Evolutionary conservation across 1,140 invertebrate genomes (phyloP).

Genomic region (Anastrepha obliqua): DNA sequence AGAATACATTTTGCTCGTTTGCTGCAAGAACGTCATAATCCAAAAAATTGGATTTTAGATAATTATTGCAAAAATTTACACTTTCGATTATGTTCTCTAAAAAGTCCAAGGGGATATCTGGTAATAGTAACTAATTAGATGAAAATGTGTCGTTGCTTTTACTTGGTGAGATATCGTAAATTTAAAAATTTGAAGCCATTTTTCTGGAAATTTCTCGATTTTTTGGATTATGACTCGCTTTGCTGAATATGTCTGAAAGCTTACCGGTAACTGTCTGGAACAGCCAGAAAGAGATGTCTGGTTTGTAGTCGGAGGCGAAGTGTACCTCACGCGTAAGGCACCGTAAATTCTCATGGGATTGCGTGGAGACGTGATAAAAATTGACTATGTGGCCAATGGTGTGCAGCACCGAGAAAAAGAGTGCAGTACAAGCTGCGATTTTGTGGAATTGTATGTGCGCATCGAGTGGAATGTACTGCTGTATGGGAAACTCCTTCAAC

Average conservation of each 20-base stretch:
- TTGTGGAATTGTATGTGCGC: conserved; percentile 99
- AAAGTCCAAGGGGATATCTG: no score
- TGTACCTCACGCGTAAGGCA: conserved; percentile 96
- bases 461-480: conserved; percentile 98
- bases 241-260: conserved; percentile 13
- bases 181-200: no score
- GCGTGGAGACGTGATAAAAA: conserved; percentile 98
- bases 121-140: no score
- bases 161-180: no score
- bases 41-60: no score
- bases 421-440: conserved; percentile 96
- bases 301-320: conserved; percentile 93
- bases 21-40: no score
- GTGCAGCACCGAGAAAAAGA: conserved; percentile 95
- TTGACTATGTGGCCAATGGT: conserved; percentile 98
- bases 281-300: conserved; percentile 94
- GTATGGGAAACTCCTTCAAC: conserved; percentile 96
- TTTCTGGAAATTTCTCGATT: no score
- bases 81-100: no score
- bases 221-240: no score
- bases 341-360: conserved; percentile 93
- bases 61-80: no score
- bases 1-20: no score
- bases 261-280: conserved; percentile 95
- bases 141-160: no score